A percentile compares a stretch with the other conserved stretches of the same genome.
Evolutionary conservation across 2,888 invertebrate genomes (phyloP).

Genomic region (Amphipyra tragopoginis): DNA sequence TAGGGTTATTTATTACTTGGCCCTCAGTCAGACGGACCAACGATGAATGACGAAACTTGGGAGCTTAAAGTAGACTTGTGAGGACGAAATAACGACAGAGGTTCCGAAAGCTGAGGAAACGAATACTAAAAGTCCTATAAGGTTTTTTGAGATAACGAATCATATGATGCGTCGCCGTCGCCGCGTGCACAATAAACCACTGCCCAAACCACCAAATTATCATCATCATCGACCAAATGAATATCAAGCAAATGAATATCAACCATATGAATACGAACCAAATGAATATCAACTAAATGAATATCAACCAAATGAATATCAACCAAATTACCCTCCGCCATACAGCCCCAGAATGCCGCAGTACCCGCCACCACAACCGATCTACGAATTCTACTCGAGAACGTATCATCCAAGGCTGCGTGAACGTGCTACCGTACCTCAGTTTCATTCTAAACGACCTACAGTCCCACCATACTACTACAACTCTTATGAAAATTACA

Average conservation of each 20-base stretch:
- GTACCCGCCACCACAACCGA: constrained; percentile 24
- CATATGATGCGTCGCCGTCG: constrained; percentile 76
- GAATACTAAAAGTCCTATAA: too few species aligned
- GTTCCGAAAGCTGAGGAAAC: too few species aligned
- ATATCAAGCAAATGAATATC: constrained; percentile 52
- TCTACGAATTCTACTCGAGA: constrained; percentile 41
- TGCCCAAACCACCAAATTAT: constrained; percentile 61
- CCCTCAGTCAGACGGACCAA: too few species aligned
- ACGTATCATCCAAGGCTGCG: constrained; percentile 19
- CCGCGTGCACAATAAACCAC: constrained; percentile 73
- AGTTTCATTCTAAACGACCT: constrained; percentile 47
- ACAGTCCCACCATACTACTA: constrained; percentile 59
- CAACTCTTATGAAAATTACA: constrained; percentile 55
- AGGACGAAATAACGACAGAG: too few species aligned
- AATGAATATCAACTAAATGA: too few species aligned
- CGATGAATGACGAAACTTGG: too few species aligned
- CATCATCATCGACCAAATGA: constrained; percentile 42
- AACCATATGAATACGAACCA: too few species aligned
- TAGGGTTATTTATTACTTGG: too few species aligned
- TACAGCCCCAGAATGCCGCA: constrained; percentile 53
- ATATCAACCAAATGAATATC: constrained; percentile 46
- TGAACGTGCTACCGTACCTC: constrained; percentile 35
- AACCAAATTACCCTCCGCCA: constrained; percentile 49
- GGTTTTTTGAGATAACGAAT: constrained; percentile 64
- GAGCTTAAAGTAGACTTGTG: too few species aligned